phyloP scores from a whole-genome alignment of 2,113 vertebrate genomes.

The Cavia aperea region DNA sequence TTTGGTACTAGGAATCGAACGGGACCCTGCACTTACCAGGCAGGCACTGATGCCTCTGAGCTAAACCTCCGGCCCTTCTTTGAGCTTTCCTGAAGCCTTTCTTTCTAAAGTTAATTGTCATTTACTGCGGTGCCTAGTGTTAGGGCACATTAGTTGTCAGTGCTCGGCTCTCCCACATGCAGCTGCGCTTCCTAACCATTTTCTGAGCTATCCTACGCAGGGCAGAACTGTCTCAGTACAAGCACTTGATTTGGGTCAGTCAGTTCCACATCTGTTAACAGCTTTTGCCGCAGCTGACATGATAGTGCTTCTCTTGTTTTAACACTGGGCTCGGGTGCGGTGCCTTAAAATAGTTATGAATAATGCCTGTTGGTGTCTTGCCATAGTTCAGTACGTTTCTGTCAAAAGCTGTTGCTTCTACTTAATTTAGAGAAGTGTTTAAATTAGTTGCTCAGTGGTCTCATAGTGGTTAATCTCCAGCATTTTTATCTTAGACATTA shows the following conservation, averaged over 20 bases:
- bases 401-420: constrained; percentile 71
- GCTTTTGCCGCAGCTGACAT: constrained; percentile 68
- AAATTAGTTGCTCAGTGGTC: constrained; percentile 13
- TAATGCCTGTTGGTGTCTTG: constrained; percentile 79
- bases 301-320: constrained; percentile 73
- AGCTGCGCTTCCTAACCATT: not conserved
- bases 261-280: constrained; percentile 65
- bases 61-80: not conserved
- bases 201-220: constrained; percentile 53
- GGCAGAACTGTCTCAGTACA: constrained; percentile 43
- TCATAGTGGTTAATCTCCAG: not conserved
- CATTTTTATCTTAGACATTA: constrained; percentile 29
- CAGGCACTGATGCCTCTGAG: too few species aligned
- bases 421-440: constrained; percentile 60
- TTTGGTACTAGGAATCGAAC: too few species aligned
- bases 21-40: too few species aligned
- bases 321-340: constrained; percentile 76
- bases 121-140: constrained; percentile 59
- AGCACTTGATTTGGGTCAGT: constrained; percentile 56
- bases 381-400: constrained; percentile 75
- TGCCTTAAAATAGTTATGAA: constrained; percentile 80
- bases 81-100: constrained; percentile 47
- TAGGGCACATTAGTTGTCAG: constrained; percentile 58
- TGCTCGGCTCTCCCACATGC: constrained; percentile 37
- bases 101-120: constrained; percentile 62